phyloP scores from a whole-genome alignment of 2,888 invertebrate species.

The Alviniconcha strummeri region DNA sequence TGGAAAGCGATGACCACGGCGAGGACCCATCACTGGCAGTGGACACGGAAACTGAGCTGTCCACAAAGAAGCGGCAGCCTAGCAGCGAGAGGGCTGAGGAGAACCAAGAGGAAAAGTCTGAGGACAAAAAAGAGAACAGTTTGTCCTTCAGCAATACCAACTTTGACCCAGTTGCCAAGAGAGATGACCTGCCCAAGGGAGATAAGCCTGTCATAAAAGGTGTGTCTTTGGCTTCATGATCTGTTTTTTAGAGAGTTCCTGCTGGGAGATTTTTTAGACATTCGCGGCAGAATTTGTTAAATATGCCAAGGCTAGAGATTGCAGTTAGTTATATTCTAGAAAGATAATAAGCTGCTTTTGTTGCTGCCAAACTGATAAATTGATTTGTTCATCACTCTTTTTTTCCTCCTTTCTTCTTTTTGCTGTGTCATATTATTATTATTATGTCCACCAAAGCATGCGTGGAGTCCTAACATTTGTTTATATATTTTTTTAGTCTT shows the following conservation, averaged over 20 bases:
- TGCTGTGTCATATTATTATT: too few species aligned
- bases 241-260: background rate
- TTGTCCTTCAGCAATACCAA: conserved; percentile 32
- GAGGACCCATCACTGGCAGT: conserved; percentile 20
- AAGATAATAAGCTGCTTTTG: too few species aligned
- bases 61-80: conserved; percentile 17
- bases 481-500: too few species aligned
- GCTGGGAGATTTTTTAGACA: background rate
- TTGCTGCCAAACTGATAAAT: too few species aligned
- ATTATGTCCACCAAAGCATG: too few species aligned
- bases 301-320: too few species aligned
- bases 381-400: too few species aligned
- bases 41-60: conserved; percentile 16
- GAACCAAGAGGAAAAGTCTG: conserved; percentile 15
- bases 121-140: conserved; percentile 35
- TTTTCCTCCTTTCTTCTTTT: too few species aligned
- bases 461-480: too few species aligned
- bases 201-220: conserved; percentile 31
- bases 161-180: conserved; percentile 3
- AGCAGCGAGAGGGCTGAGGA: background rate
- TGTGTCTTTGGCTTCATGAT: background rate
- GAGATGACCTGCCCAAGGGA: conserved; percentile 22
- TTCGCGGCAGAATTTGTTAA: too few species aligned
- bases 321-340: too few species aligned
- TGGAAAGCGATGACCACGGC: conserved; percentile 29